Base-by-base conservation (phyloP, 2,888 invertebrate genomes). In the Eupithecia inturbata region DNA sequence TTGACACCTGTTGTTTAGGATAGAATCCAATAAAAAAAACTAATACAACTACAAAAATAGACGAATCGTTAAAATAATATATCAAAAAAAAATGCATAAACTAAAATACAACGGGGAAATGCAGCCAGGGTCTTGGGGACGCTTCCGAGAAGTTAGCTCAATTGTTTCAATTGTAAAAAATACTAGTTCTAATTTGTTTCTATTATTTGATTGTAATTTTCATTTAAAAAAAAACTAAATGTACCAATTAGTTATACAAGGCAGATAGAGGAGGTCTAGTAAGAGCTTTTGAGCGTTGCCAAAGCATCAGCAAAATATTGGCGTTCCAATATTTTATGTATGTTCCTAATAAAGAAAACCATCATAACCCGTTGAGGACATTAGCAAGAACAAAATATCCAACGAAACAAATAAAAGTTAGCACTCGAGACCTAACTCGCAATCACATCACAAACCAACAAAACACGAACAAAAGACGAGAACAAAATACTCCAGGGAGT, bases 361-460 rank as follows among this genome's bases (percentile, higher is more conserved):
- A 26, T 57, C 22, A 57, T 57, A 57, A 57, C 57, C 53, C 26
- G 26, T n/a, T n/a, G 9, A 26, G 5, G 3, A 57, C 22, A 14
- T 57, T 57, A 26, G 26, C 26, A 26, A 22, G 26, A 57, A 57
- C 26, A 26, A 57, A 57, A 57, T 14, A 10, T 26, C 53, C 57
- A 3, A 57, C 57, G 14, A 26, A 57, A 57, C 57, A 26, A 57
- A 57, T 57, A 57, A 57, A 57, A 57, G 57, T 26, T 57, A 57
- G 57, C 57, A 26, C 57, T 57, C 26, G 57, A 57, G 57, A 57
- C 57, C 57, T 57, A 57, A 14, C 57, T 26, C 57, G 57, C 57
- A 57, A 57, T 57, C 57, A 57, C 57, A 26, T 57, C 57, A 57
- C 57, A 26, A 12, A 57, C 26, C 57, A 57, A 26, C 53, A 53